Percentiles rank a stretch among this genome's conserved stretches.
Evolutionary conservation across 2,888 invertebrate genomes (phyloP).

Genomic region (Notocelia uddmanniana): DNA sequence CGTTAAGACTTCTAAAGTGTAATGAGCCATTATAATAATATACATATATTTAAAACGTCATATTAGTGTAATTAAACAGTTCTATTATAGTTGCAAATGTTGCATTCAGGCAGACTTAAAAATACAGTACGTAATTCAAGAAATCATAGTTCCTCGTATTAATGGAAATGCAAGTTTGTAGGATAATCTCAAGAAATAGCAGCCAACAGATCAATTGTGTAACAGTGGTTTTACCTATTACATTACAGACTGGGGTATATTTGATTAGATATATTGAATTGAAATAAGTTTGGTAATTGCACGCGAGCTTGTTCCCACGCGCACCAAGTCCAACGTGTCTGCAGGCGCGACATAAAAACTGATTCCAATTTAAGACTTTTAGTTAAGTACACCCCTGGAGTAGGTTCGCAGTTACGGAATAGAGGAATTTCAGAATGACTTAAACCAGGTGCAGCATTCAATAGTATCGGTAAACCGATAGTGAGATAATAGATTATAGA

Average conservation of each 20-base stretch:
- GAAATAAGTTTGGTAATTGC: not conserved
- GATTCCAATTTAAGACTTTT: not conserved
- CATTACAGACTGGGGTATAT: constrained; percentile 22
- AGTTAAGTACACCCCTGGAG: not conserved
- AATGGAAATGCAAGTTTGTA: constrained; percentile 32
- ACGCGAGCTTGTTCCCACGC: not conserved
- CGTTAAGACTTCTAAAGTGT: too few relatives aligned
- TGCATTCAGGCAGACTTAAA: not conserved
- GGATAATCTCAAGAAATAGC: constrained; percentile 41
- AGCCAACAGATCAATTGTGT: constrained; percentile 36
- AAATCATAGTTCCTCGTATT: constrained; percentile 6
- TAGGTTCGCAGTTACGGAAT: constrained; percentile 16
- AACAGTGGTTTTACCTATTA: constrained; percentile 34
- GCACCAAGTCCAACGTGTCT: not conserved
- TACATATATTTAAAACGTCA: too few relatives aligned
- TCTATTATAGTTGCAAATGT: not conserved
- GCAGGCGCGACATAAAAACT: not conserved
- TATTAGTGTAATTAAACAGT: not conserved
- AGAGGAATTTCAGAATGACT: not conserved
- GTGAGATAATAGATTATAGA: not conserved
- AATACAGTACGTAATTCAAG: not conserved
- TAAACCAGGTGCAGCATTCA: not conserved
- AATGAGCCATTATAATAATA: not conserved
- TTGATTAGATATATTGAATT: not conserved
- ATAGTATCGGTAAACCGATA: not conserved